These are phyloP conservation scores for Popillia japonica DNA, from an alignment of 1,140 invertebrate genomes.

Conservation along the genomic window DNA sequence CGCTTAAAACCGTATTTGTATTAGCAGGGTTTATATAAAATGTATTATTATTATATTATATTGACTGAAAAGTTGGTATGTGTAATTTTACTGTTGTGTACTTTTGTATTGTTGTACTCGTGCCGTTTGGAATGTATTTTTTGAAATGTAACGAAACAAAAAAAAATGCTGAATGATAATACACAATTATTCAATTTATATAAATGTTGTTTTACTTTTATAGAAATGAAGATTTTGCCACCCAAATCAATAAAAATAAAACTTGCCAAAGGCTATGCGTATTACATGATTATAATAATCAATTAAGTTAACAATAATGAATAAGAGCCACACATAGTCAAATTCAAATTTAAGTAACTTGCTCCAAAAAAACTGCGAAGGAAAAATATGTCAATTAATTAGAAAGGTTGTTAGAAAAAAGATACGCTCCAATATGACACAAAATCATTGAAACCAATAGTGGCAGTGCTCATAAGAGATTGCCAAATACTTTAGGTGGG, in stretches of 20 bases:
- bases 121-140: constrained; percentile 27
- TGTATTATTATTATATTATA: constrained; percentile 29
- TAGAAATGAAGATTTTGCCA: no score
- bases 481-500: background rate
- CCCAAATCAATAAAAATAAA: no score
- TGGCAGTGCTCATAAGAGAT: background rate
- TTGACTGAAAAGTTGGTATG: constrained; percentile 29
- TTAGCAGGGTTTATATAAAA: constrained; percentile 31
- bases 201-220: background rate
- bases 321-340: no score
- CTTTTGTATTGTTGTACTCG: constrained; percentile 34
- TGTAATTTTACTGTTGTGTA: constrained; percentile 30
- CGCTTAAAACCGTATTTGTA: constrained; percentile 30
- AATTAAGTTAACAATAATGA: no score
- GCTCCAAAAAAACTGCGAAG: no score
- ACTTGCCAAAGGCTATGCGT: no score
- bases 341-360: no score
- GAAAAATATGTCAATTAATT: no score
- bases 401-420: no score
- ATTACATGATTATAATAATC: no score
- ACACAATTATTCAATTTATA: background rate
- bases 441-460: background rate
- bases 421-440: no score
- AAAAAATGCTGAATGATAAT: background rate
- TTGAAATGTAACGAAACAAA: constrained; percentile 22